These are phyloP conservation scores for Macaria liturata DNA, from an alignment of 2,888 invertebrate species.

Conservation along the genomic window DNA sequence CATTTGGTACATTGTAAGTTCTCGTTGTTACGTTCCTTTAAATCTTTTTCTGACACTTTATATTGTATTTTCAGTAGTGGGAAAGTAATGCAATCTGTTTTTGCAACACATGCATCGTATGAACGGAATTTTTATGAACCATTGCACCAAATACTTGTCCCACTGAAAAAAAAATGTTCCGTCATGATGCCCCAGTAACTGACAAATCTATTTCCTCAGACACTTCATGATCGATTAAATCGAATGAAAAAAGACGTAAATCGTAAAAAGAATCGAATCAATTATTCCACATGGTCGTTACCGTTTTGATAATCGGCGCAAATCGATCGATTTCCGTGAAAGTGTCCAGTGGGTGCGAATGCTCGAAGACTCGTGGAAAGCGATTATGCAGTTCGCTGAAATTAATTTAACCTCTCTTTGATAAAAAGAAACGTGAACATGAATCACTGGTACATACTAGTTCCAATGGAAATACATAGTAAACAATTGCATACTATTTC, in stretches of 20 bases:
- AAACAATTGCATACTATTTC: too few species aligned
- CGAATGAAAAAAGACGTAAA: slow-evolving; percentile 48
- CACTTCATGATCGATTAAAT: slow-evolving; percentile 32
- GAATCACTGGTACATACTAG: too few species aligned
- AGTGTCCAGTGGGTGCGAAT: slow-evolving; percentile 51
- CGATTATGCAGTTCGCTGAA: background rate
- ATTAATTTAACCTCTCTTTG: too few species aligned
- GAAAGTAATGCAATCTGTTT: too few species aligned
- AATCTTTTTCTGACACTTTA: too few species aligned
- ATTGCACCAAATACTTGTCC: slow-evolving; percentile 1
- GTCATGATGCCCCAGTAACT: slow-evolving; percentile 26
- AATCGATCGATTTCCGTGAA: slow-evolving; percentile 72
- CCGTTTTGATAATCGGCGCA: slow-evolving; percentile 73
- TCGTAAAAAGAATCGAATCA: slow-evolving; percentile 52
- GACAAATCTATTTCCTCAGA: slow-evolving; percentile 21
- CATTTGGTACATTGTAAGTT: too few species aligned
- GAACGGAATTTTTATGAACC: too few species aligned
- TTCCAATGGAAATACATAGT: too few species aligned
- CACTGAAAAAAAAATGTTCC: slow-evolving; percentile 13
- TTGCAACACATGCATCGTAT: too few species aligned
- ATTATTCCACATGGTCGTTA: slow-evolving; percentile 70
- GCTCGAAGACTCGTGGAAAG: slow-evolving; percentile 9
- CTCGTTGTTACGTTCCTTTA: too few species aligned
- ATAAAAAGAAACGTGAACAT: too few species aligned
- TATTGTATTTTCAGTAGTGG: too few species aligned